phyloP scores from a whole-genome alignment of 2,888 invertebrate genomes.

The Drosophila sordidapex region DNA sequence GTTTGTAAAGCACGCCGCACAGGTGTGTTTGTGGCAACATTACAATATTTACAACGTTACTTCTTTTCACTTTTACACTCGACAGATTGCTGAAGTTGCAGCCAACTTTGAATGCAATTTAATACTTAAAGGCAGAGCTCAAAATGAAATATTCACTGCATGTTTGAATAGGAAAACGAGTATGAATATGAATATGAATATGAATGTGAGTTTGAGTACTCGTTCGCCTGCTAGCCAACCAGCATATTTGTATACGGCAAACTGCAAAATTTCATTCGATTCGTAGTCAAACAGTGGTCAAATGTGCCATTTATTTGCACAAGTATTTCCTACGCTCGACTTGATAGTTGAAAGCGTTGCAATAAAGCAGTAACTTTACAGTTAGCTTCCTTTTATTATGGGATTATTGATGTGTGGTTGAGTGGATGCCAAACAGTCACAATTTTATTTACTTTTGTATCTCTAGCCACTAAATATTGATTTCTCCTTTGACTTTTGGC shows the following conservation, averaged over 20 bases:
- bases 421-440: neutral
- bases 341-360: neutral
- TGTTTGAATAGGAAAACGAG: constrained; percentile 16
- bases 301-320: constrained; percentile 23
- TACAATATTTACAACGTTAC: neutral
- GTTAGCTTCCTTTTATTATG: neutral
- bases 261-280: constrained; percentile 1
- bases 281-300: constrained; percentile 29
- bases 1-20: constrained; percentile 30
- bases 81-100: constrained; percentile 45
- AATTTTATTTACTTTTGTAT: neutral
- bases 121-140: constrained; percentile 30
- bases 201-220: constrained; percentile 26
- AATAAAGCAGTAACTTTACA: neutral
- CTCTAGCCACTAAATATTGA: neutral
- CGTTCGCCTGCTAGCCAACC: constrained; percentile 14
- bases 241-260: constrained; percentile 8
- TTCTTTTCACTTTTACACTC: constrained; percentile 63
- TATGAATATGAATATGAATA: constrained; percentile 53
- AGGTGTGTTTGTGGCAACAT: constrained; percentile 11
- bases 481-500: neutral
- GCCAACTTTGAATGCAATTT: constrained; percentile 55
- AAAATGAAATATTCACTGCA: constrained; percentile 40
- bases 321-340: constrained; percentile 12
- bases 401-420: neutral